Base-by-base conservation (phyloP, 2,888 invertebrate genomes). In the Drosophila ezoana region DNA sequence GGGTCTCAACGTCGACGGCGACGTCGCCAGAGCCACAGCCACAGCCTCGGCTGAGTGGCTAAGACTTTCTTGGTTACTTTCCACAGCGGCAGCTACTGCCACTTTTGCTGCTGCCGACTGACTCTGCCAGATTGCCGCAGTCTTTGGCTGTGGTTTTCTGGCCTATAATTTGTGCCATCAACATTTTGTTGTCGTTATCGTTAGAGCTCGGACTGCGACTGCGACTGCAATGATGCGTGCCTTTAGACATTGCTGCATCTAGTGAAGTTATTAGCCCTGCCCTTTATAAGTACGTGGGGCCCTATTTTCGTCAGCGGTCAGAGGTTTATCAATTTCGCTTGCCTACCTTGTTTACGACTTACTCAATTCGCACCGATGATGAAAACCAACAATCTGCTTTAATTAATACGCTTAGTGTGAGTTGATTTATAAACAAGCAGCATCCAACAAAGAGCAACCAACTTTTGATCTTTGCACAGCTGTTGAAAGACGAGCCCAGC, bases 331-430 rank as follows among this genome's bases (percentile, higher is more conserved):
- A 69, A 86, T 66, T 83, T 72, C 57, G 56, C 60, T 51, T 43
- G 48, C 52, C 69, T 68, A 43, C 70, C 60, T 60, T 76, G 61
- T 72, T 88, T 85, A 85, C 89, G 85, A 79, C 84, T 85, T 85
- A 82, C 74, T 89, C 77, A 85, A 82, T 79, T 68, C 63, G 44
- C 58, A 48, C 20, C 64, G 59, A 47, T 63, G 58, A 62, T 49
- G 53, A 75, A 79, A 79, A 69, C 72, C 70, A 61, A 51, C 78
- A 59, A 82, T 71, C 73, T 68, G 87, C 76, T 71, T 85, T 89
- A 76, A 89, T 85, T 85, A 85, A 87, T 89, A 87, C 89, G 82
- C 87, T 87, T 87, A 89, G 87, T 87, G 89, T 77, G 85, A 85
- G 89, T 85, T 85, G 85, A 89, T 89, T 85, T 85, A 85, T 89